Evolutionary conservation across 2,888 invertebrate species (phyloP), one percentile per base, ranked within the genome.

Genomic region (Flexamia atlantica): DNA sequence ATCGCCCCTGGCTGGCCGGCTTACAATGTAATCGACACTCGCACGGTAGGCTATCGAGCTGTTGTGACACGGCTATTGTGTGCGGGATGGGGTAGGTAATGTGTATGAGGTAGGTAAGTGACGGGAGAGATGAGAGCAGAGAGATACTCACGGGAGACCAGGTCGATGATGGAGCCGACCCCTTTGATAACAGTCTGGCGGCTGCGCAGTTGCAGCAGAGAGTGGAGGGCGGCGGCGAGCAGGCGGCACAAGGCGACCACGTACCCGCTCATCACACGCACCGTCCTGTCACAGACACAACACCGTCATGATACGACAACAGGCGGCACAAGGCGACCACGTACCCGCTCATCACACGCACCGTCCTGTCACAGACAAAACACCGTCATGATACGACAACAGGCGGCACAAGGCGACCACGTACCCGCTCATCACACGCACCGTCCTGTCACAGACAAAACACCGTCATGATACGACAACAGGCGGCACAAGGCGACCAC

Each of bases 191-290:
- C 25, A 36, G 36, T 17, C 25, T 50, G 50, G 10, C 79, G 74
- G 57, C 53, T 72, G 28, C 82, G 72, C 32, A 83, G 57, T 5
- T 72, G 72, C 12, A 83, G 40, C 10, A 83, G 32, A 32, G 74
- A 25, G 72, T 85, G 85, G 70, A 85, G 85, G 12, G 85, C 82
- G 23, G 86, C 86, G 10, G 86, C 86, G 1, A 86, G 84, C 9
- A 83, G 57, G 1, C 82, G 74, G 32, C 40, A 74, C 53, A 83
- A 20, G 12, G 85, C 68, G 17, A 85, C 85, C 7, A 86, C 83
- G 53, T 86, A 86, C 30, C 84, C 83, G 9, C 86, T 85, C 20
- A 86, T 83, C 81, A 85, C 25, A 70, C 85, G 85, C 28, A 85
- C 83, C 81, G 86, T 86, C 85, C 86, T 86, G 85, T 64, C 20